Percentiles rank a stretch among this genome's conserved stretches.
phyloP scores from a whole-genome alignment of 1,140 invertebrate genomes.

The Drosophila littoralis region DNA sequence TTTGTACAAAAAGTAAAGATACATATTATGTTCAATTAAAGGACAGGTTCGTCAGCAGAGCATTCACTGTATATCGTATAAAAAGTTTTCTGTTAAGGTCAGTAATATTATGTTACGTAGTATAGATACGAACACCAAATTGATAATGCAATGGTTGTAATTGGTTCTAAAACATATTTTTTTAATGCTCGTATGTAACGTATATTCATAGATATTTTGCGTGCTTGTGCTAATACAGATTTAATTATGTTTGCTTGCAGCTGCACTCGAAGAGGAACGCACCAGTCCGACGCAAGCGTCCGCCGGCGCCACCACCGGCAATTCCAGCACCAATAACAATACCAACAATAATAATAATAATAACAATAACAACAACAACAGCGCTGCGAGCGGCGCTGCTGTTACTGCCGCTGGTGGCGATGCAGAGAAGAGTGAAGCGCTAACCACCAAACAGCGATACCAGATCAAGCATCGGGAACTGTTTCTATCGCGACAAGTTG shows the following conservation, averaged over 20 bases:
- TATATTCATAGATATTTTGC: neutral
- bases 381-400: slow-evolving; percentile 71
- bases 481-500: slow-evolving; percentile 98
- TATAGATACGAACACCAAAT: slow-evolving; percentile 23
- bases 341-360: slow-evolving; percentile 47
- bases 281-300: slow-evolving; percentile 80
- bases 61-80: neutral
- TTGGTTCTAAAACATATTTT: slow-evolving; percentile 17
- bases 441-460: slow-evolving; percentile 92
- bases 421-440: slow-evolving; percentile 79
- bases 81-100: slow-evolving; percentile 1
- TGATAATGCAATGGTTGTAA: slow-evolving; percentile 26
- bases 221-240: slow-evolving; percentile 3
- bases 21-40: no score
- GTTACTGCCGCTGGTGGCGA: slow-evolving; percentile 63
- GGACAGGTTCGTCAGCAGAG: neutral
- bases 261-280: slow-evolving; percentile 86
- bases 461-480: slow-evolving; percentile 99
- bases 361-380: slow-evolving; percentile 39
- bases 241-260: slow-evolving; percentile 44
- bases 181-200: slow-evolving; percentile 23
- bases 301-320: slow-evolving; percentile 79
- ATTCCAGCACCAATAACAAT: slow-evolving; percentile 51
- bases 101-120: slow-evolving; percentile 29
- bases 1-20: no score